phyloP scores from a whole-genome alignment of 2,113 vertebrate genomes.

The Onychostruthus taczanowskii region DNA sequence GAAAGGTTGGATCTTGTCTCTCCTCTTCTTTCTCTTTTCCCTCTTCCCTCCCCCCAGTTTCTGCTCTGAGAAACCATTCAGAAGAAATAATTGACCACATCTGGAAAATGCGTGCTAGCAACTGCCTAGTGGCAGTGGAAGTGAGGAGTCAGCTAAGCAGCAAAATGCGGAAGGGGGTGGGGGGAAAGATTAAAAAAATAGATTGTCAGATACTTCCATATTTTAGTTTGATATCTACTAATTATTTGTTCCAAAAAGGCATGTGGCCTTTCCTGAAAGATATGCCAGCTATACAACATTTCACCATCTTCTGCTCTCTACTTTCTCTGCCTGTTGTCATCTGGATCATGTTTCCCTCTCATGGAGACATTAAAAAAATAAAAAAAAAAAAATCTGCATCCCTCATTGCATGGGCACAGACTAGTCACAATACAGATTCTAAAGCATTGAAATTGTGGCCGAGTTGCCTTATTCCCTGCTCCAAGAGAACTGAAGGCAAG shows the following conservation, averaged over 20 bases:
- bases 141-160: not conserved
- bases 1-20: not conserved
- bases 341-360: not conserved
- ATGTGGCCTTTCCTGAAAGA: not conserved
- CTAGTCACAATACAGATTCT: not conserved
- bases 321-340: not conserved
- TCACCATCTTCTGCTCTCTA: not conserved
- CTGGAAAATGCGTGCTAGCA: not conserved
- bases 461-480: not conserved
- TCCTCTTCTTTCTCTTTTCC: not conserved
- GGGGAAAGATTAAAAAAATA: fast-evolving
- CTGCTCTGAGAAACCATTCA: not conserved
- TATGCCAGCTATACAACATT: not conserved
- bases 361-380: not conserved
- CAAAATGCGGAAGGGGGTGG: not conserved
- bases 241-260: not conserved
- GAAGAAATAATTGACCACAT: not conserved
- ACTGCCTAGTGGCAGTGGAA: not conserved
- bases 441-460: not conserved
- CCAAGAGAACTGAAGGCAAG: not conserved
- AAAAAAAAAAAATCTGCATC: not conserved
- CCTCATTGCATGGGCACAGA: not conserved
- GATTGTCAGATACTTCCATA: not conserved
- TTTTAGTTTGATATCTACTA: not conserved
- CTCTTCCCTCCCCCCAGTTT: not conserved